Conservation (phyloP, 2,113 vertebrate genomes). For the Aplodontia rufa region DNA sequence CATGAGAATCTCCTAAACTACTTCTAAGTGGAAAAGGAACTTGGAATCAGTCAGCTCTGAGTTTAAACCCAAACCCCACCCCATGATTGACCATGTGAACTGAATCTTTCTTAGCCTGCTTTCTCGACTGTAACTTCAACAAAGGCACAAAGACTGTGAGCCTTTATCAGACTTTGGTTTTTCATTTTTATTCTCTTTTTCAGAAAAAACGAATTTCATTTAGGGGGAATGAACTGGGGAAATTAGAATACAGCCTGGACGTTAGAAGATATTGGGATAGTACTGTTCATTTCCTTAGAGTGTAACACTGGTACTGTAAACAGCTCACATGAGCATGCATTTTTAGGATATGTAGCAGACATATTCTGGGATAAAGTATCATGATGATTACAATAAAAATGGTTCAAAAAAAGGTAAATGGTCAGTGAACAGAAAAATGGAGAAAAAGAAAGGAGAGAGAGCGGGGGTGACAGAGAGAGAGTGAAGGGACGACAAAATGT, state of each 20-base stretch:
- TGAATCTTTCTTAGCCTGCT: neutral
- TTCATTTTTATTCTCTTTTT: neutral
- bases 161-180: neutral
- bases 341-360: neutral
- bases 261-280: neutral
- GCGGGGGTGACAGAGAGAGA: too few species aligned
- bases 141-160: neutral
- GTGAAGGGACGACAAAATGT: slow-evolving; percentile 11
- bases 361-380: neutral
- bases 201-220: neutral
- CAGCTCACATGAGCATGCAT: neutral
- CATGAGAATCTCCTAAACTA: neutral
- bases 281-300: neutral
- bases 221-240: neutral
- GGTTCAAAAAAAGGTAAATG: neutral
- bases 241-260: neutral
- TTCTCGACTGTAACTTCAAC: slow-evolving; percentile 7
- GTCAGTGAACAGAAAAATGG: neutral
- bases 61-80: neutral
- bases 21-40: neutral
- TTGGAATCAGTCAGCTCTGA: neutral
- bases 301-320: neutral
- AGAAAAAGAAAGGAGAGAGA: neutral
- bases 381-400: neutral
- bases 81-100: neutral